phyloP scores from a whole-genome alignment of 2,888 invertebrate genomes.

The Papilio demoleus region DNA sequence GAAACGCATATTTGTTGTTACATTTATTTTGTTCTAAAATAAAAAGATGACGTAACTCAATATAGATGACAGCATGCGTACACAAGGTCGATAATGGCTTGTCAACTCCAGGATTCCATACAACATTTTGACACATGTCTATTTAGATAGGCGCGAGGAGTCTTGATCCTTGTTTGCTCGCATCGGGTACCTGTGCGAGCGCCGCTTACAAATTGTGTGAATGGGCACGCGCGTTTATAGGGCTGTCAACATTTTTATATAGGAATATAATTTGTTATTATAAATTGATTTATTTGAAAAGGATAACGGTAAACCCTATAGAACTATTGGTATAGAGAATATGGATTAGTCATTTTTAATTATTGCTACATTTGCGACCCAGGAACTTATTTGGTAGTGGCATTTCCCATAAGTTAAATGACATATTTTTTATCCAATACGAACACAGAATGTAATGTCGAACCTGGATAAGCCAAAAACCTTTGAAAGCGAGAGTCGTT shows the following conservation, averaged over 20 bases:
- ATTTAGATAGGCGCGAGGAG: slow-evolving; percentile 51
- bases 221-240: slow-evolving; percentile 63
- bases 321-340: too few relatives aligned
- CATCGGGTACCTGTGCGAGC: slow-evolving; percentile 56
- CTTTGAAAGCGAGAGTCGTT: too few relatives aligned
- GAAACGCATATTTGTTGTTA: too few relatives aligned
- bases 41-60: slow-evolving; percentile 7
- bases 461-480: too few relatives aligned
- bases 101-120: slow-evolving; percentile 41
- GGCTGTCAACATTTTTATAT: slow-evolving; percentile 50
- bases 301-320: too few relatives aligned
- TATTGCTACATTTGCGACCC: too few relatives aligned
- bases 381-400: too few relatives aligned
- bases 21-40: background rate
- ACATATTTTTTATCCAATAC: too few relatives aligned
- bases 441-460: too few relatives aligned
- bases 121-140: slow-evolving; percentile 53
- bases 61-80: background rate
- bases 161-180: slow-evolving; percentile 54
- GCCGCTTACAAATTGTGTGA: slow-evolving; percentile 70
- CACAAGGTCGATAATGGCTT: slow-evolving; percentile 41
- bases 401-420: too few relatives aligned
- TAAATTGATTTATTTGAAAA: too few relatives aligned
- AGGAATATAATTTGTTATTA: background rate
- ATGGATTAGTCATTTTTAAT: too few relatives aligned